A percentile compares a stretch with the other conserved stretches of the same genome.
These are phyloP conservation scores for Chrysoperla carnea DNA, from an alignment of 1,140 invertebrate species.

Conservation along the genomic window DNA sequence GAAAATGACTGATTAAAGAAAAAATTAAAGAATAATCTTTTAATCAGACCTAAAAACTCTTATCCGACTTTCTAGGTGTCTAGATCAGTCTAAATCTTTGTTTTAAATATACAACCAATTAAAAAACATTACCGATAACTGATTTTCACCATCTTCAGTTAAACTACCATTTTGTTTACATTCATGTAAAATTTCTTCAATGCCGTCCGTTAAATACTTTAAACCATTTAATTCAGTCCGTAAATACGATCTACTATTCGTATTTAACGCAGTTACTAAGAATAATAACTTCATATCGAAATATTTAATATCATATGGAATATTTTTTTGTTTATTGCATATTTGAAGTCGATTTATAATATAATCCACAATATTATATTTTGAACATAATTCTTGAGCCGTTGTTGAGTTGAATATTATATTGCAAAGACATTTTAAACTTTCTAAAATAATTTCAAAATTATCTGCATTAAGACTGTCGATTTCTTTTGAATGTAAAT, in stretches of 20 bases:
- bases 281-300: constrained; percentile 83
- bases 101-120: neutral
- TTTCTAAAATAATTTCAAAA: constrained; percentile 48
- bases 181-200: constrained; percentile 52
- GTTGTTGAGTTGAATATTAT: constrained; percentile 64
- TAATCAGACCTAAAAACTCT: no score
- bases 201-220: constrained; percentile 56
- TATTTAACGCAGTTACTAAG: constrained; percentile 64
- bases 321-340: constrained; percentile 31
- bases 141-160: neutral
- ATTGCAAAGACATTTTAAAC: constrained; percentile 80
- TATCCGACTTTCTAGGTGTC: no score
- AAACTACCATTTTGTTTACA: constrained; percentile 3
- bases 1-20: no score
- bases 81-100: no score
- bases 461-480: constrained; percentile 22
- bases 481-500: constrained; percentile 23
- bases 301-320: constrained; percentile 55
- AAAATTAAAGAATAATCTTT: no score
- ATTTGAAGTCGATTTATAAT: constrained; percentile 56
- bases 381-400: constrained; percentile 46
- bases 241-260: constrained; percentile 48
- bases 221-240: constrained; percentile 64
- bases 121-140: neutral
- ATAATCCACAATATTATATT: constrained; percentile 52